A percentile compares a stretch with the other conserved stretches of the same genome.
These are phyloP conservation scores for Littorina saxatilis DNA, from an alignment of 1,140 invertebrate species.

Conservation along the genomic window DNA sequence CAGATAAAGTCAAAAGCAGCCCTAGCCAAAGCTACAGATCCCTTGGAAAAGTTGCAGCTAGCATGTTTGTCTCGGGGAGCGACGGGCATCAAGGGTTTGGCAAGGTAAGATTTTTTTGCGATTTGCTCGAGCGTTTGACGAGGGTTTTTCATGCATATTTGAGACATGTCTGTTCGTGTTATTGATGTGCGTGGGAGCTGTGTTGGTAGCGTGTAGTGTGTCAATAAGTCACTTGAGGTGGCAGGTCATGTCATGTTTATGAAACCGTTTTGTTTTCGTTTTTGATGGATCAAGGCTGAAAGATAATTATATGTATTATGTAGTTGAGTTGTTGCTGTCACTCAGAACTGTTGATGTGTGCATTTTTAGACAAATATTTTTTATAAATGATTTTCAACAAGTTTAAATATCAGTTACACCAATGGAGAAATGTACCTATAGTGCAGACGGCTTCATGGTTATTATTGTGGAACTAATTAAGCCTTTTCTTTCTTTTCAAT, in stretches of 20 bases:
- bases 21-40: constrained; percentile 81
- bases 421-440: too few species aligned
- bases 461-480: too few species aligned
- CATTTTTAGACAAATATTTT: background rate
- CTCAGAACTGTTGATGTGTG: background rate
- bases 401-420: background rate
- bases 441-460: too few species aligned
- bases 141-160: background rate
- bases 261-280: too few species aligned
- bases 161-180: constrained; percentile 10
- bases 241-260: background rate
- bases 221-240: background rate
- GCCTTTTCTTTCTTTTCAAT: too few species aligned
- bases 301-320: background rate
- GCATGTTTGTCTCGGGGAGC: constrained; percentile 91
- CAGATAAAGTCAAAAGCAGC: constrained; percentile 82
- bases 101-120: constrained; percentile 81
- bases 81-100: constrained; percentile 91
- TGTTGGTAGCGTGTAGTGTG: background rate
- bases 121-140: background rate
- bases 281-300: background rate
- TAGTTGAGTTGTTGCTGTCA: too few species aligned
- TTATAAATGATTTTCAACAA: background rate
- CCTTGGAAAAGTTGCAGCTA: constrained; percentile 89
- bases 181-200: background rate